Evolutionary conservation across 1,140 invertebrate species (phyloP).

Genomic region (Diprion similis): DNA sequence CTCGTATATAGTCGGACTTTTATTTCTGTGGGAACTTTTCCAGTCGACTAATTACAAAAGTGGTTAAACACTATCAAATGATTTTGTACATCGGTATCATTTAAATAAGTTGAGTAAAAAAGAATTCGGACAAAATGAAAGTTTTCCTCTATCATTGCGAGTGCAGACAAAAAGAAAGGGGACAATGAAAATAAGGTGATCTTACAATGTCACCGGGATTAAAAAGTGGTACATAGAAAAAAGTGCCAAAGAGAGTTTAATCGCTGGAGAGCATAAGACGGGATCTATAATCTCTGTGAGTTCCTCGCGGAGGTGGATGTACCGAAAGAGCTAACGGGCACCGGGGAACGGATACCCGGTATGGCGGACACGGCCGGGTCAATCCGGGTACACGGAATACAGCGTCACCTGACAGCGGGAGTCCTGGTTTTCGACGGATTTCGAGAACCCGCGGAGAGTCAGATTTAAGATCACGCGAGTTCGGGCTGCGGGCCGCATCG

Average conservation of each 20-base stretch:
- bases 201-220: too few relatives aligned
- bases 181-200: too few relatives aligned
- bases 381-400: constrained; percentile 36
- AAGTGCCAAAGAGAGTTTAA: constrained; percentile 17
- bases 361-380: constrained; percentile 11
- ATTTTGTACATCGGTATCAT: too few relatives aligned
- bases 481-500: neutral
- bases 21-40: too few relatives aligned
- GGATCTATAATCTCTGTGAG: constrained; percentile 13
- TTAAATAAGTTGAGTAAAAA: too few relatives aligned
- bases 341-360: neutral
- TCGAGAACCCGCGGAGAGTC: constrained; percentile 33
- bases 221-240: too few relatives aligned
- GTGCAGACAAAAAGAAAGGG: too few relatives aligned
- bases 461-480: constrained; percentile 25
- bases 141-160: too few relatives aligned
- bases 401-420: constrained; percentile 46
- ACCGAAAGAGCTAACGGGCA: constrained; percentile 15
- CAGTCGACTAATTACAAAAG: too few relatives aligned
- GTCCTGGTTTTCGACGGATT: constrained; percentile 41
- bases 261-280: constrained; percentile 40
- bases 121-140: too few relatives aligned
- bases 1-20: too few relatives aligned
- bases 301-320: constrained; percentile 11
- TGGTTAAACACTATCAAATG: too few relatives aligned